A percentile compares a stretch with the other conserved stretches of the same genome.
Evolutionary conservation across 2,888 invertebrate species (phyloP).

Genomic region (Chrysotoxum bicinctum): DNA sequence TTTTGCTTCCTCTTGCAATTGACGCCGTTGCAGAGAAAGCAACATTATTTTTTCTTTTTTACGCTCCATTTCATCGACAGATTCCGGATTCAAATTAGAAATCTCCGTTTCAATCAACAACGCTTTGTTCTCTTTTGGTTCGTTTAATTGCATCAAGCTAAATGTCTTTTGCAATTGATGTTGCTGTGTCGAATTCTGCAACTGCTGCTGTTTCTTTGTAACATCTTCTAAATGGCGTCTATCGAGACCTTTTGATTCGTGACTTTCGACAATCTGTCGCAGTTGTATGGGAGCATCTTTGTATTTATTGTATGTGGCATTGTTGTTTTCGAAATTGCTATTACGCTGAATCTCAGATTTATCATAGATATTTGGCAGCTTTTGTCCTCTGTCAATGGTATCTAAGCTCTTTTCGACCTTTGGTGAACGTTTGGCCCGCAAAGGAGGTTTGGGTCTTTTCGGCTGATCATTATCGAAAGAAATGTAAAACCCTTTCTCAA

Average conservation of each 20-base stretch:
- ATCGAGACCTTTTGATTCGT: conserved; percentile 71
- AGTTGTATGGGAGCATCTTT: conserved; percentile 79
- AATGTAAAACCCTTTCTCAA: conserved; percentile 95
- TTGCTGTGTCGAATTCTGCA: conserved; percentile 58
- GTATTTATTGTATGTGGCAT: conserved; percentile 80
- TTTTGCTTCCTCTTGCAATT: conserved; percentile 94
- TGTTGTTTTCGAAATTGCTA: conserved; percentile 75
- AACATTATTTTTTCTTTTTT: conserved; percentile 96
- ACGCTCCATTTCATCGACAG: conserved; percentile 94
- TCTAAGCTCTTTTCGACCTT: conserved; percentile 86
- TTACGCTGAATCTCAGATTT: conserved; percentile 73
- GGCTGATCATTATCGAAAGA: conserved; percentile 95
- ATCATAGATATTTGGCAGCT: conserved; percentile 82
- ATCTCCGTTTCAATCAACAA: conserved; percentile 87
- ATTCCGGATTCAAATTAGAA: conserved; percentile 87
- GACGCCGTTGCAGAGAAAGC: conserved; percentile 93
- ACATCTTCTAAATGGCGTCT: conserved; percentile 78
- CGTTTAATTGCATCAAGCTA: conserved; percentile 71
- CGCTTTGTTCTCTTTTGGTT: conserved; percentile 82
- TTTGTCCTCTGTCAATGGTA: conserved; percentile 78
- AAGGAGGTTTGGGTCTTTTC: conserved; percentile 93
- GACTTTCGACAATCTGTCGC: conserved; percentile 76
- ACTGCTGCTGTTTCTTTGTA: conserved; percentile 76
- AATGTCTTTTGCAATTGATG: conserved; percentile 77
- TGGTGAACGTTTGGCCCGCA: conserved; percentile 90